These are phyloP conservation scores for Hydrotaea cyrtoneurina DNA, from an alignment of 2,888 invertebrate genomes.

Conservation along the genomic window DNA sequence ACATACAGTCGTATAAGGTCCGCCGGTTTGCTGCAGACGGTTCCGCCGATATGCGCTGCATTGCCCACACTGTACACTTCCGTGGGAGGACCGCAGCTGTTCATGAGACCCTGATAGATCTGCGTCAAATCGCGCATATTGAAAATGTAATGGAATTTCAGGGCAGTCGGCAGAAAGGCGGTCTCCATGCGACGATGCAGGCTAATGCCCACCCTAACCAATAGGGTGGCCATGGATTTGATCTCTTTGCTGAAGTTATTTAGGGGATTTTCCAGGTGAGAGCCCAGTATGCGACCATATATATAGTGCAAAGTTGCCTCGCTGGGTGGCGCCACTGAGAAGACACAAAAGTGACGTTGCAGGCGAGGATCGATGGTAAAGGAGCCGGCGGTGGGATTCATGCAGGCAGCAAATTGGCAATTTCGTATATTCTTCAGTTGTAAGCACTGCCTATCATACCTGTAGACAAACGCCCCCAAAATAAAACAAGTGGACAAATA, in stretches of 20 bases:
- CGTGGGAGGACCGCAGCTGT: conserved; percentile 85
- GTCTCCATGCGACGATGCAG: conserved; percentile 89
- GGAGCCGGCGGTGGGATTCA: conserved; percentile 99
- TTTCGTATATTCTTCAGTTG: conserved; percentile 94
- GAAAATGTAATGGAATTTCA: conserved; percentile 97
- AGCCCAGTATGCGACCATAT: conserved; percentile 90
- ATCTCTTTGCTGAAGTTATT: conserved; percentile 85
- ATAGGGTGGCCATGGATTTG: conserved; percentile 73
- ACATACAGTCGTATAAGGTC: conserved; percentile 92
- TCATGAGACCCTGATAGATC: conserved; percentile 95
- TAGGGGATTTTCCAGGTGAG: conserved; percentile 86
- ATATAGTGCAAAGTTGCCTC: conserved; percentile 90
- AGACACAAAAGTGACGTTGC: conserved; percentile 93
- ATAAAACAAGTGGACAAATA: too few relatives aligned
- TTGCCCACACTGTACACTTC: conserved; percentile 76
- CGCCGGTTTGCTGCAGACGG: conserved; percentile 84
- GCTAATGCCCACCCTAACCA: conserved; percentile 87
- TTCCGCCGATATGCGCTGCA: conserved; percentile 69
- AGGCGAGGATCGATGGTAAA: conserved; percentile 96
- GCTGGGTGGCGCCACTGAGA: conserved; percentile 91
- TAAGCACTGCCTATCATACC: conserved; percentile 89
- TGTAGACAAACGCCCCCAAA: too few relatives aligned
- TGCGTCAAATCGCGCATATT: conserved; percentile 96
- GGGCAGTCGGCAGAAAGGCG: conserved; percentile 94
- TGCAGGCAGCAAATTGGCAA: conserved; percentile 96